phyloP scores from a whole-genome alignment of 2,888 invertebrate genomes.

The Norana najaformis region DNA sequence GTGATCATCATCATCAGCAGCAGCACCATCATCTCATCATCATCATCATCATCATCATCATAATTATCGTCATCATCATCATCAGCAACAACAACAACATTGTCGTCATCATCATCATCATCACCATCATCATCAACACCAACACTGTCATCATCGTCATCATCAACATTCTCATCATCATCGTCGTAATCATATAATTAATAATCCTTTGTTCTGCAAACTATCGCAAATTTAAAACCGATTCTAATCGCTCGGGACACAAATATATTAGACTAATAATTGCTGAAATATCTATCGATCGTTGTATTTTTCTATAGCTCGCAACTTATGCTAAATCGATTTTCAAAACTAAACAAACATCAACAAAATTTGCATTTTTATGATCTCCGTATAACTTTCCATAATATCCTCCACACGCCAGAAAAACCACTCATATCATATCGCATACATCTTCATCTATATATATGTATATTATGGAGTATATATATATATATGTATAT shows the following conservation, averaged over 20 bases:
- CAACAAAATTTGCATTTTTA: neutral
- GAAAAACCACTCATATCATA: neutral
- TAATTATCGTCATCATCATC: neutral
- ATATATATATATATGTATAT: neutral
- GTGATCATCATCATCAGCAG: neutral
- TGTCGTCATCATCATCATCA: neutral
- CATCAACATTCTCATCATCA: neutral
- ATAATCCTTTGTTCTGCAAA: neutral
- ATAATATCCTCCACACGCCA: neutral
- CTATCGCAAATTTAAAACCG: neutral
- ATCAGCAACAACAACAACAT: neutral
- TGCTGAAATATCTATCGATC: neutral
- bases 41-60: constrained; percentile 20
- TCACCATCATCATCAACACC: neutral
- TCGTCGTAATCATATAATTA: neutral
- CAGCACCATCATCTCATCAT: neutral
- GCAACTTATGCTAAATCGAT: neutral
- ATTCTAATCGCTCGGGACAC: neutral
- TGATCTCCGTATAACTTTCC: neutral
- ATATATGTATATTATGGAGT: no score
- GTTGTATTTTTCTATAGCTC: neutral
- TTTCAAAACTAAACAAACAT: neutral
- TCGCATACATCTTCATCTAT: no score
- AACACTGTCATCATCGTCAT: neutral
- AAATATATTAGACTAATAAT: neutral